Conservation (phyloP, 2,113 vertebrate species). For the Rhipidura dahli region DNA sequence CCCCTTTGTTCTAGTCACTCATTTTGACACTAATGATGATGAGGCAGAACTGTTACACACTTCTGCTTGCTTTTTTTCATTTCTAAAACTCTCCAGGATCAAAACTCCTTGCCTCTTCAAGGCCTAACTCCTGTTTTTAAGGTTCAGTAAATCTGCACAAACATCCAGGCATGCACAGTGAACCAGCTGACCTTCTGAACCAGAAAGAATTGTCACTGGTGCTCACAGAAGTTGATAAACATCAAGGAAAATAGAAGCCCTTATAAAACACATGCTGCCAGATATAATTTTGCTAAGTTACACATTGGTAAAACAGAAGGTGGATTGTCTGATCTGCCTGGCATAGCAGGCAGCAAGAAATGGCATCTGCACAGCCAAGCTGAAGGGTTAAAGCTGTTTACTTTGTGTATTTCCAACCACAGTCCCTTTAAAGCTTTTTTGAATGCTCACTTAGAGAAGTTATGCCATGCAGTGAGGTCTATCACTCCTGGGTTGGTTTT, state of each 20-base stretch:
- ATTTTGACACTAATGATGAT: not conserved
- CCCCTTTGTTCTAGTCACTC: not conserved
- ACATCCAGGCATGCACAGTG: not conserved
- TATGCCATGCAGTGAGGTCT: rapidly evolving
- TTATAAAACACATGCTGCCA: not conserved
- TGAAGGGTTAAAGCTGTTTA: not conserved
- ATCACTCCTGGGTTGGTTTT: not conserved
- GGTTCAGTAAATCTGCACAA: not conserved
- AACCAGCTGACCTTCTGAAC: not conserved
- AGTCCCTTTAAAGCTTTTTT: not conserved
- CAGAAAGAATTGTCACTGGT: not conserved
- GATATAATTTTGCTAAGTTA: not conserved
- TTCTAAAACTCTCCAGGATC: not conserved
- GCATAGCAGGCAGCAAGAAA: not conserved
- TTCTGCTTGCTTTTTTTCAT: not conserved
- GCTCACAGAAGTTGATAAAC: not conserved
- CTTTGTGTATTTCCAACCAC: not conserved
- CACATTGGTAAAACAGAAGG: not conserved
- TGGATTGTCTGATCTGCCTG: not conserved
- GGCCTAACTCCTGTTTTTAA: not conserved
- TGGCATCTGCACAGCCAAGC: not conserved
- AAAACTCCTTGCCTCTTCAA: not conserved
- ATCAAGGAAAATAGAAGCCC: not conserved
- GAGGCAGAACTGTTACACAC: not conserved
- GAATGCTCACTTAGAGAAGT: not conserved